phyloP scores from a whole-genome alignment of 2,797 vertebrate species.

The Glyptemys insculpta region DNA sequence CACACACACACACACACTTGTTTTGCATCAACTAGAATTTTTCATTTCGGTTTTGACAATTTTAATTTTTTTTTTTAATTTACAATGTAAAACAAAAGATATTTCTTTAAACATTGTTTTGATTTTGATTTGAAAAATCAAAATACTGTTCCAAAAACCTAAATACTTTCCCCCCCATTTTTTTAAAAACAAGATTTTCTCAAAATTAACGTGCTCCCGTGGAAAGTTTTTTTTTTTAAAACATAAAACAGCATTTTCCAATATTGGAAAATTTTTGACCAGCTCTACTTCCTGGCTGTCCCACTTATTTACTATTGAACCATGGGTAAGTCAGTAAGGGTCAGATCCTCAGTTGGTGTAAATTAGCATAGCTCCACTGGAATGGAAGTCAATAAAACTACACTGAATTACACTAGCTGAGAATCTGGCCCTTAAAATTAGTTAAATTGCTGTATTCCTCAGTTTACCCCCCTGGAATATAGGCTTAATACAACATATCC shows the following conservation, averaged over 20 bases:
- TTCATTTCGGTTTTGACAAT: too few relatives aligned
- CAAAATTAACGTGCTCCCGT: not conserved
- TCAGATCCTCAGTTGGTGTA: not conserved
- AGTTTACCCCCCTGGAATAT: constrained; percentile 10
- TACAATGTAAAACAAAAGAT: too few relatives aligned
- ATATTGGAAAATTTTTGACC: not conserved
- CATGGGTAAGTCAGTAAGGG: constrained; percentile 16
- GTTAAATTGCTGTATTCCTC: not conserved
- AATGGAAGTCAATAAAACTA: constrained; percentile 25
- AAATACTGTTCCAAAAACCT: too few relatives aligned
- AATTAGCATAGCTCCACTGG: not conserved
- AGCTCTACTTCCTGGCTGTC: not conserved
- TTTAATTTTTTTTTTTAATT: too few relatives aligned
- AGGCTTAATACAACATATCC: not conserved
- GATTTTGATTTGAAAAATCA: too few relatives aligned
- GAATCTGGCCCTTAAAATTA: constrained; percentile 1
- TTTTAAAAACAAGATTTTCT: not conserved
- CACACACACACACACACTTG: too few relatives aligned
- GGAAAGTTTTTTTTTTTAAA: not conserved
- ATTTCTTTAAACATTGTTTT: too few relatives aligned
- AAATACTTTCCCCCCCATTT: not conserved
- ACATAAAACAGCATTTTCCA: not conserved
- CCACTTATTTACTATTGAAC: not conserved
- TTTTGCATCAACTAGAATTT: too few relatives aligned
- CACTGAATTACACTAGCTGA: constrained; percentile 12